These are phyloP conservation scores for Ochropleura plecta DNA, from an alignment of 2,888 invertebrate genomes.

Conservation along the genomic window DNA sequence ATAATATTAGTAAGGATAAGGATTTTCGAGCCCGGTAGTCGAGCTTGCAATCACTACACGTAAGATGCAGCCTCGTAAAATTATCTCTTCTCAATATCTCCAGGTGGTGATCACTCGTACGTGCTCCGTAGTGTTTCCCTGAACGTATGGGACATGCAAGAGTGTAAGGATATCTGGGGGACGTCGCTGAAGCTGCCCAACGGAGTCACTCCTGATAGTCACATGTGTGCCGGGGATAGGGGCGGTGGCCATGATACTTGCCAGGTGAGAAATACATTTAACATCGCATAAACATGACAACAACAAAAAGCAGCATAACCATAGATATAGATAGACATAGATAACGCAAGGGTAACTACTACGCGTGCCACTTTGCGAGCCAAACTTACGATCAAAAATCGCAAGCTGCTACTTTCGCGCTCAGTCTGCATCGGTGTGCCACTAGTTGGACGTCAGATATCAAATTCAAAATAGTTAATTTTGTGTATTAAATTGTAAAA, in stretches of 20 bases:
- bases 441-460: too few relatives aligned
- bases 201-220: conserved; percentile 78
- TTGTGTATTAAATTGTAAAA: too few relatives aligned
- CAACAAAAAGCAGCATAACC: too few relatives aligned
- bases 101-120: conserved; percentile 81
- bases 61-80: not conserved
- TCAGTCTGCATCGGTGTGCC: too few relatives aligned
- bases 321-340: too few relatives aligned
- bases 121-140: conserved; percentile 83
- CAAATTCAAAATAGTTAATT: too few relatives aligned
- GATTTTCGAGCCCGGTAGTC: not conserved
- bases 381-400: too few relatives aligned
- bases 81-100: rapidly evolving
- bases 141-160: conserved; percentile 78
- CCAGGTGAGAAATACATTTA: conserved; percentile 73
- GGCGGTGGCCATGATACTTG: conserved; percentile 84
- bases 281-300: too few relatives aligned
- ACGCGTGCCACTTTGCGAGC: too few relatives aligned
- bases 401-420: too few relatives aligned
- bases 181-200: conserved; percentile 80
- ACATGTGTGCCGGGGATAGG: conserved; percentile 83
- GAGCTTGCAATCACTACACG: not conserved
- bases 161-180: conserved; percentile 79
- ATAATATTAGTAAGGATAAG: too few relatives aligned
- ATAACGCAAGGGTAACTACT: too few relatives aligned